These are phyloP conservation scores for Psilopsiagon aymara DNA, from an alignment of 2,113 vertebrate genomes.

Conservation along the genomic window DNA sequence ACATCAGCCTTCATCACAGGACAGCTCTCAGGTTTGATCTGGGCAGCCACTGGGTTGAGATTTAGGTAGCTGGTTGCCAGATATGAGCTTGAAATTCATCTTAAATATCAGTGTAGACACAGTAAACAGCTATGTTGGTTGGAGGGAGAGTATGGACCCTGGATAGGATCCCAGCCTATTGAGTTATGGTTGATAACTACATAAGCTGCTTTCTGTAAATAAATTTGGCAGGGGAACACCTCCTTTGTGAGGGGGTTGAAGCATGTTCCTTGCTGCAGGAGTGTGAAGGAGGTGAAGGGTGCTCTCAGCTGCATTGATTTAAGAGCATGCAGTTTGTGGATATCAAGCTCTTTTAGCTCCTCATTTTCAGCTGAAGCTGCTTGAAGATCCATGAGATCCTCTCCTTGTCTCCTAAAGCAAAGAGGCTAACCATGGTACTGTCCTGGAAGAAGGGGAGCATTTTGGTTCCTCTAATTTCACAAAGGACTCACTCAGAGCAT, in stretches of 20 bases:
- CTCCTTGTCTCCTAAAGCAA: not conserved
- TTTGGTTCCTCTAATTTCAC: not conserved
- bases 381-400: not conserved
- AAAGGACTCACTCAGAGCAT: not conserved
- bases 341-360: not conserved
- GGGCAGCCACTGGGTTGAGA: not conserved
- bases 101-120: not conserved
- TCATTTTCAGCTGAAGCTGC: not conserved
- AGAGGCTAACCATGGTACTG: not conserved
- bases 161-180: not conserved
- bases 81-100: not conserved
- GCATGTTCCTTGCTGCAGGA: not conserved
- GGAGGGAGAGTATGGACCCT: not conserved
- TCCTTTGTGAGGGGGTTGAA: not conserved
- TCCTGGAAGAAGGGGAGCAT: not conserved
- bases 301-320: not conserved
- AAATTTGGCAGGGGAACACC: not conserved
- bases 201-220: not conserved
- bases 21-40: not conserved
- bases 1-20: not conserved
- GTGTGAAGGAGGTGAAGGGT: not conserved
- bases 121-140: not conserved
- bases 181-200: not conserved
- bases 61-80: not conserved
- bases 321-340: not conserved